Evolutionary conservation across 2,113 vertebrate genomes (phyloP), one percentile per base, ranked within the genome.

Genomic region (Phodopus roborovskii): DNA sequence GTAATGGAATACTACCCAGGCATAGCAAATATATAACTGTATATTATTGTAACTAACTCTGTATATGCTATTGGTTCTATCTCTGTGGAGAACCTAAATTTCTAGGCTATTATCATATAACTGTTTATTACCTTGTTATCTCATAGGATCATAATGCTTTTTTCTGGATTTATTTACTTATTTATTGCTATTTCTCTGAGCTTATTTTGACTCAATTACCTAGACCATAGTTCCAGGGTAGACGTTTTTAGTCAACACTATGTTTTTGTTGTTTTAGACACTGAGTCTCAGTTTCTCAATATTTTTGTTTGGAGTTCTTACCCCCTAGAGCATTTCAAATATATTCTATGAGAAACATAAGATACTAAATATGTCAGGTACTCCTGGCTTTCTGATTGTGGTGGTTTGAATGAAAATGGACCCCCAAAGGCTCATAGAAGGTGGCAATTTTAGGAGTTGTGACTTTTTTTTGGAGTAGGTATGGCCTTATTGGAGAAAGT

Each of bases 121-220:
- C 88, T 86, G 11, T 71, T 77, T 48, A 36, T 19, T 91, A 19
- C 26, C 92, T 94, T 94, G 33, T 85, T 94, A 66, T 7, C 2
- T 53, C 68, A 94, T 77, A 10, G 77, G 13, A 71, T 71, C 88
- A 95, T 66, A 86, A 64, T 88, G 64, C n/a, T 91, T 92, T 94
- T 81, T 11, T 87, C 15, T 58, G 86, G 2, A 36, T 82, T 60
- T 77, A 77, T 56, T 45, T 66, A 7, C 71, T 79, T 78, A 11
- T 0, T 1, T 88, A 77, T 39, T 77, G 26, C 42, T 45, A 42
- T 70, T 95, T 90, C 42, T 74, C 39, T 92, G 71, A 42, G 16
- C 36, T 53, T 90, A 4, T 79, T 95, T 48, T 9, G 62, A 81
- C 70, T 88, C 58, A 92, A 30, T 87, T 88, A 91, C 8, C n/a